Percentiles rank a stretch among this genome's conserved stretches.
phyloP scores from a whole-genome alignment of 1,140 invertebrate species.

The Drosophila varians region DNA sequence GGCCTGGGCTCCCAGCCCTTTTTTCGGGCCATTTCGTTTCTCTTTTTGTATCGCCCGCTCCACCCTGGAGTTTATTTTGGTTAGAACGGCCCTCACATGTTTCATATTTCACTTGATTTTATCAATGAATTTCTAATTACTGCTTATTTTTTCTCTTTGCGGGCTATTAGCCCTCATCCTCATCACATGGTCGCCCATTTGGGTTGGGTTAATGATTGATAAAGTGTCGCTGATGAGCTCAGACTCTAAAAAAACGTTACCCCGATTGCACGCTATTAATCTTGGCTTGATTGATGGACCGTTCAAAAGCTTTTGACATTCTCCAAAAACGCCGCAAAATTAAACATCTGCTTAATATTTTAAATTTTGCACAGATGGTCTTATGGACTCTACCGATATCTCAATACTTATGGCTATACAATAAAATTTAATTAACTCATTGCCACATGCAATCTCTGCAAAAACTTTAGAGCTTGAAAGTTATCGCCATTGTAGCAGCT shows the following conservation, averaged over 20 bases:
- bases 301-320: conserved; percentile 6
- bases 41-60: conserved; percentile 2
- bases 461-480: conserved; percentile 18
- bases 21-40: background rate
- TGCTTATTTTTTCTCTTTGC: conserved; percentile 15
- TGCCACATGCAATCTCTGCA: conserved; percentile 14
- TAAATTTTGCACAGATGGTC: conserved; percentile 15
- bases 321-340: background rate
- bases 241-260: conserved; percentile 7
- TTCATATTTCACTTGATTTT: conserved; percentile 39
- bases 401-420: background rate
- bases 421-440: conserved; percentile 25
- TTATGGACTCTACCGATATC: background rate
- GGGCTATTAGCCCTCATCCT: conserved; percentile 14
- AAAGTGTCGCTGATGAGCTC: conserved; percentile 41
- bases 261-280: conserved; percentile 44
- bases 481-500: conserved; percentile 19
- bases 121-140: conserved; percentile 70
- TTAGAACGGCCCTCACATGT: conserved; percentile 1
- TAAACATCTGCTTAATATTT: conserved; percentile 16
- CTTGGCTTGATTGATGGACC: conserved; percentile 46
- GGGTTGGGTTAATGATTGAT: conserved; percentile 49
- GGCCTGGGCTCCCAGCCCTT: conserved; percentile 27
- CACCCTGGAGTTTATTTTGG: too few relatives aligned
- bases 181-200: conserved; percentile 38